Base-by-base conservation (phyloP, 2,888 invertebrate species). In the Deroplatys truncata region DNA sequence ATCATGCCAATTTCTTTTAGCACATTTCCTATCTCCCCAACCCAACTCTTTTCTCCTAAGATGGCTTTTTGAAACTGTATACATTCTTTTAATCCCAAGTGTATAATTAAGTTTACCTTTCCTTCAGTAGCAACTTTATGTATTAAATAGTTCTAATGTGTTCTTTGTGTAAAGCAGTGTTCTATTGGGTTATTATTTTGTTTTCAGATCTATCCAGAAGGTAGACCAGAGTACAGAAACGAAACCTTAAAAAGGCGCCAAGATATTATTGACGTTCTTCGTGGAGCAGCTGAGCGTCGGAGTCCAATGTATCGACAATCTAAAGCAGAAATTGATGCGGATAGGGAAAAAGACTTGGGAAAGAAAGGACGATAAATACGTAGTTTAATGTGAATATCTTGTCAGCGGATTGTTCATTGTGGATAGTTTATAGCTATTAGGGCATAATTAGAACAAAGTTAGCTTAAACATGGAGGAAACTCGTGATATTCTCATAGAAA, bases 221-320 rank as follows among this genome's bases (percentile, higher is more conserved):
- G 2, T 84, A n/a, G 49, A 4, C 16, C 49, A 84, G 56, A 25
- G 5, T 29, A 28, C 13, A 31, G 20, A 16, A 82, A 83, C 49
- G 92, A 93, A 91, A 90, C 91, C 84, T 29, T 88, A 43, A 92
- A 91, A 72, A 93, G 93, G 91, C 92, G 92, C 82, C 92, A 93
- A 90, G 92, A 93, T 90, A 92, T 94, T 91, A 90, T 93, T 5
- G 92, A 93, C 90, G 92, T 95, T 89, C 92, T 96, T 85, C 94
- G 94, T 93, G 93, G 94, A 91, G 95, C 95, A 49, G 92, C 95
- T 29, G 92, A 94, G 88, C 93, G 93, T 89, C 92, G 92, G 15
- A 93, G 92, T 93, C 95, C 92, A 93, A 93, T 92, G 35, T 95
- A 92, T 93, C 92, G 92, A 93, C 93, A 92, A 93, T 93, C 91